Conservation (phyloP, 2,113 vertebrate genomes). For the Hypomesus transpacificus region DNA sequence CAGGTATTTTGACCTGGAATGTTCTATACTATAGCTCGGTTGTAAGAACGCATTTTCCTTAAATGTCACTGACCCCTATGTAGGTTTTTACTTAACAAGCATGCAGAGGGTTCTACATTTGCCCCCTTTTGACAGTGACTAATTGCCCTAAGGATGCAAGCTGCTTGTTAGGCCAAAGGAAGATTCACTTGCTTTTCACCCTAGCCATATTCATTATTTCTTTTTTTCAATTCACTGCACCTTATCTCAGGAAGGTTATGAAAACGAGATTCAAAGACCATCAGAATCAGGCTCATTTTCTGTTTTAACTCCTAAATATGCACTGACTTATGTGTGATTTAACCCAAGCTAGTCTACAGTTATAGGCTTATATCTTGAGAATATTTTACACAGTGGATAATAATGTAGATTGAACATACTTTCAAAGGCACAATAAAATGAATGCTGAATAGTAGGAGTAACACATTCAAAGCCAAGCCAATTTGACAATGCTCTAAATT, state of each 20-base stretch:
- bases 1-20: constrained; percentile 35
- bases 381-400: neutral
- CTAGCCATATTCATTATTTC: constrained; percentile 77
- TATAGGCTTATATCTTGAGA: neutral
- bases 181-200: constrained; percentile 66
- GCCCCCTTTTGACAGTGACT: constrained; percentile 81
- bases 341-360: neutral
- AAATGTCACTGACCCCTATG: constrained; percentile 75
- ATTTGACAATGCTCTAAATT: no score
- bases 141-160: constrained; percentile 76
- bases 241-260: constrained; percentile 65
- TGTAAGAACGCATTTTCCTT: constrained; percentile 66
- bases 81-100: constrained; percentile 82
- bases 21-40: constrained; percentile 51
- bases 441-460: no score
- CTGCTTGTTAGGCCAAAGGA: constrained; percentile 76
- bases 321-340: constrained; percentile 34
- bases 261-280: constrained; percentile 52
- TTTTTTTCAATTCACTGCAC: constrained; percentile 66
- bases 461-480: no score
- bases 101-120: constrained; percentile 77
- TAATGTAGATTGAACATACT: no score
- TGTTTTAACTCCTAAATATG: constrained; percentile 18
- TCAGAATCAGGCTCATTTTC: constrained; percentile 58
- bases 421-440: no score